Conservation (phyloP, 2,888 invertebrate genomes). For the Scelioninae gen. 1 region DNA sequence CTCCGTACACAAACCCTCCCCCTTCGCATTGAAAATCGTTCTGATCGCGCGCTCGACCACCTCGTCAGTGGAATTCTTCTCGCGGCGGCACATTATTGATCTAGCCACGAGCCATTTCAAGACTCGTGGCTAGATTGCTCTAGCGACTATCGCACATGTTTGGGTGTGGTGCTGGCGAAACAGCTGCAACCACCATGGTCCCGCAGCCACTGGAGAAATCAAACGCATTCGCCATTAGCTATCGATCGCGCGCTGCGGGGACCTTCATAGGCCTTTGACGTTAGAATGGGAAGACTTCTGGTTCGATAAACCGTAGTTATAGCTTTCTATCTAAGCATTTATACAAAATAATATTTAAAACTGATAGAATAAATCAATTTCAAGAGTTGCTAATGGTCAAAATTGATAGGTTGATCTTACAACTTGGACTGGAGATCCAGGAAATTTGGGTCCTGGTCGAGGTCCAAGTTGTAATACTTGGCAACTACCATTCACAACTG, state of each 20-base stretch:
- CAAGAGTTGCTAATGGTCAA: too few species aligned
- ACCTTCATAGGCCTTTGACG: constrained; percentile 55
- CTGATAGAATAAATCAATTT: too few species aligned
- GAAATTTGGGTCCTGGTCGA: too few species aligned
- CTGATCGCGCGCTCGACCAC: constrained; percentile 57
- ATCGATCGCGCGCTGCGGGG: constrained; percentile 49
- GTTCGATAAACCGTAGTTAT: constrained; percentile 45
- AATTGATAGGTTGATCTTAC: too few species aligned
- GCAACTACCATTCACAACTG: constrained; percentile 9
- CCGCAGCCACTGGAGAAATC: constrained; percentile 40
- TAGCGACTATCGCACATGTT: constrained; percentile 72
- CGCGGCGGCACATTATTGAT: constrained; percentile 72
- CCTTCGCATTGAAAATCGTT: constrained; percentile 25
- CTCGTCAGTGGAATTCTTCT: constrained; percentile 76
- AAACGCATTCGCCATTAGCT: constrained; percentile 56
- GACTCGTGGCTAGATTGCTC: constrained; percentile 73
- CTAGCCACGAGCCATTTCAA: constrained; percentile 72
- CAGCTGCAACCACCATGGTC: constrained; percentile 57
- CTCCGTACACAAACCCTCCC: constrained; percentile 1
- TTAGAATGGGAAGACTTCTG: constrained; percentile 27
- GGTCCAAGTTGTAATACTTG: too few species aligned
- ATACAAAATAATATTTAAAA: too few species aligned
- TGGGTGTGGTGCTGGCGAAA: constrained; percentile 66
- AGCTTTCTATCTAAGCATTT: neutral
- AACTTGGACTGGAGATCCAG: too few species aligned